These are phyloP conservation scores for Caranx ignobilis DNA, from an alignment of 2,113 vertebrate species.

Conservation along the genomic window DNA sequence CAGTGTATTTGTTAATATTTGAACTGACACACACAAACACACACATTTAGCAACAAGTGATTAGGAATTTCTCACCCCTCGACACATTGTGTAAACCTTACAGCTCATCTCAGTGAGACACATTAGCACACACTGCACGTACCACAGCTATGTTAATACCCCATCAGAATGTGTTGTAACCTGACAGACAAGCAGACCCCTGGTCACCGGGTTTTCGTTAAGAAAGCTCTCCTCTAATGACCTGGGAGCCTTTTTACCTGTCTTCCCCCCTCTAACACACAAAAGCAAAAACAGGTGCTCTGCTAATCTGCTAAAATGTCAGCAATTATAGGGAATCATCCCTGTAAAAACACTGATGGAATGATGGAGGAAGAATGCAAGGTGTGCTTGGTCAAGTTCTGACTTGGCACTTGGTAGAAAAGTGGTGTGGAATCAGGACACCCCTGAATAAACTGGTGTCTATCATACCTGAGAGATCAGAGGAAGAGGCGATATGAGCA, in stretches of 20 bases:
- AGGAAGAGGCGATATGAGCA: background rate
- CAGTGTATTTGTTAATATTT: background rate
- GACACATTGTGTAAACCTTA: slow-evolving; percentile 41
- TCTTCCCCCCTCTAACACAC: slow-evolving; percentile 3
- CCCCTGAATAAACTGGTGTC: slow-evolving; percentile 26
- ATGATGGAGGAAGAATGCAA: slow-evolving; percentile 1
- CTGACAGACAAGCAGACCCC: slow-evolving; percentile 43
- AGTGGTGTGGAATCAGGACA: slow-evolving; percentile 3
- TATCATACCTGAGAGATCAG: no score
- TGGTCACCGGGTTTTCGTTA: slow-evolving; percentile 37
- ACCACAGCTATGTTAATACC: slow-evolving; percentile 46
- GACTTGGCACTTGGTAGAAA: slow-evolving; percentile 4
- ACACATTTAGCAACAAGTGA: slow-evolving; percentile 23
- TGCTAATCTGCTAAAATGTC: slow-evolving; percentile 7
- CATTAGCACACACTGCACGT: slow-evolving; percentile 28
- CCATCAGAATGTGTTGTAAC: slow-evolving; percentile 46
- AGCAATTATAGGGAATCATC: slow-evolving; percentile 7
- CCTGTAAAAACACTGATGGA: slow-evolving; percentile 28
- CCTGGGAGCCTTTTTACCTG: background rate
- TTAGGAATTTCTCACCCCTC: slow-evolving; percentile 39
- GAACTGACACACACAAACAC: slow-evolving; percentile 22
- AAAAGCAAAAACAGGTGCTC: slow-evolving; percentile 19
- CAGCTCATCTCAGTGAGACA: slow-evolving; percentile 15
- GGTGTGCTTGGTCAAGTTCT: slow-evolving; percentile 19
- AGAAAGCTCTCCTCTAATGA: slow-evolving; percentile 52